Evolutionary conservation across 2,797 vertebrate species (phyloP).

Genomic region (Thalassophryne amazonica): DNA sequence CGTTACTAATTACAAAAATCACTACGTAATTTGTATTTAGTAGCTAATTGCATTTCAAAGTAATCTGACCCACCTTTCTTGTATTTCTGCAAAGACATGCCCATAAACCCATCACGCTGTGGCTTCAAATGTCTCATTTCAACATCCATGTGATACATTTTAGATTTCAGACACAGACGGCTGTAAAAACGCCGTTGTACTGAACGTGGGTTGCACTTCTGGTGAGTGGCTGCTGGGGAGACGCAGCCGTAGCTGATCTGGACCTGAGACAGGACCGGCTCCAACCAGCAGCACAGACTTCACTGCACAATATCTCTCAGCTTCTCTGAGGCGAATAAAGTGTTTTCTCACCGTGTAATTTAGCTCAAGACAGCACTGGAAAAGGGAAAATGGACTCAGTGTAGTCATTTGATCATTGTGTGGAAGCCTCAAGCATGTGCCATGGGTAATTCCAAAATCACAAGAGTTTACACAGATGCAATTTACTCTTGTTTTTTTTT

Average conservation of each 20-base stretch:
- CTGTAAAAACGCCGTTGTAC: not conserved
- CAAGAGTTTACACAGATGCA: constrained; percentile 52
- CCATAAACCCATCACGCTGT: too few relatives aligned
- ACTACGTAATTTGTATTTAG: too few relatives aligned
- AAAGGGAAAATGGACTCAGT: constrained; percentile 33
- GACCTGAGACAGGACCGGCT: not conserved
- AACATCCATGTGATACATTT: not conserved
- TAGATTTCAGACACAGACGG: not conserved
- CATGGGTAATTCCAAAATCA: constrained; percentile 49
- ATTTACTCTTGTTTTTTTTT: constrained; percentile 64
- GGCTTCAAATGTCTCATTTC: too few relatives aligned
- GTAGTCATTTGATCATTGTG: constrained; percentile 28
- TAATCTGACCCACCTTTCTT: too few relatives aligned
- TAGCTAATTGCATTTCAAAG: too few relatives aligned
- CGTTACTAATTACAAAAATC: too few relatives aligned
- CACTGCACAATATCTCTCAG: constrained; percentile 10
- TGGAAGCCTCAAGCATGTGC: constrained; percentile 41
- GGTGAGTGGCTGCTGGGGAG: constrained; percentile 6
- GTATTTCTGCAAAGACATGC: too few relatives aligned
- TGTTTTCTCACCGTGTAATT: constrained; percentile 24
- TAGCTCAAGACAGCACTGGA: constrained; percentile 25
- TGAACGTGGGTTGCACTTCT: not conserved
- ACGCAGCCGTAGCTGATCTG: not conserved
- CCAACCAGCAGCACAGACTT: not conserved
- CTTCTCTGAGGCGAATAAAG: constrained; percentile 30